These are phyloP conservation scores for Leptopilina syphax DNA, from an alignment of 2,888 invertebrate species.

Conservation along the genomic window DNA sequence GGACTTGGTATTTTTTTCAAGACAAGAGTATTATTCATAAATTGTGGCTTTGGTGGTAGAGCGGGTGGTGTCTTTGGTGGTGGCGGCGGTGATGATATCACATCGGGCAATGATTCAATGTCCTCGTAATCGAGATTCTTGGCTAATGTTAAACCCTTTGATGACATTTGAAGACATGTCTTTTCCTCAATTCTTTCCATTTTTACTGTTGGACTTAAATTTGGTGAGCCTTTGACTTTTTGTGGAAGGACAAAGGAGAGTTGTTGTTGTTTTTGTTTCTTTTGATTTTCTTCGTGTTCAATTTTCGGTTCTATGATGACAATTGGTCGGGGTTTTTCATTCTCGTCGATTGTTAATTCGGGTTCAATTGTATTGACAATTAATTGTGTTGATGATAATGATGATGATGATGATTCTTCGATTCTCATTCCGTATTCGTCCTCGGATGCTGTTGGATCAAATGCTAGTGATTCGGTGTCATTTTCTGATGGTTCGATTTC, in stretches of 20 bases:
- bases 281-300: slow-evolving; percentile 54
- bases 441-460: slow-evolving; percentile 66
- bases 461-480: slow-evolving; percentile 55
- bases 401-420: slow-evolving; percentile 51
- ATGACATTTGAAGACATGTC: slow-evolving; percentile 71
- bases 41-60: slow-evolving; percentile 85
- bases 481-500: slow-evolving; percentile 46
- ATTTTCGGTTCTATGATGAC: slow-evolving; percentile 69
- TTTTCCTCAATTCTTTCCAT: slow-evolving; percentile 73
- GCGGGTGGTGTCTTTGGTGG: slow-evolving; percentile 82
- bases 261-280: not conserved
- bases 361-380: slow-evolving; percentile 67
- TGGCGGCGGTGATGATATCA: slow-evolving; percentile 79
- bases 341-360: slow-evolving; percentile 69
- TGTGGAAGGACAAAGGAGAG: not conserved
- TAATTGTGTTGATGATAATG: slow-evolving; percentile 55
- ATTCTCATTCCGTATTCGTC: slow-evolving; percentile 72
- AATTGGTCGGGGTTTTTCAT: slow-evolving; percentile 71
- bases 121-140: slow-evolving; percentile 75
- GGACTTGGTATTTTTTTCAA: slow-evolving; percentile 75
- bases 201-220: slow-evolving; percentile 63
- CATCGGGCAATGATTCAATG: slow-evolving; percentile 73
- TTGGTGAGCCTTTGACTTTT: slow-evolving; percentile 6
- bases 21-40: slow-evolving; percentile 77
- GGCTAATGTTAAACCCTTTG: slow-evolving; percentile 73